Percentiles rank a stretch among this genome's conserved stretches.
Conservation (phyloP, 2,113 vertebrate species). For the Proteles cristata region DNA sequence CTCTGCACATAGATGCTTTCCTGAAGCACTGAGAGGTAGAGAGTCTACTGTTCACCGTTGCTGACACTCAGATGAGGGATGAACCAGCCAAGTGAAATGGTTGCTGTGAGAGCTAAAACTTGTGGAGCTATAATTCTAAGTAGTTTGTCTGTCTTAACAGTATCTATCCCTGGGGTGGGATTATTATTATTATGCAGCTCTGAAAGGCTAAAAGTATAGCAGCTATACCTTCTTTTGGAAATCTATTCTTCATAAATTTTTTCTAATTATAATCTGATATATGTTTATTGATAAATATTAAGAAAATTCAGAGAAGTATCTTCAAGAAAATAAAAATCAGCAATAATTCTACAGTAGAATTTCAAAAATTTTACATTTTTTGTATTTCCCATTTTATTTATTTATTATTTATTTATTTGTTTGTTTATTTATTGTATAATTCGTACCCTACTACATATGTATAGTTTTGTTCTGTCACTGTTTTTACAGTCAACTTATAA, state of each 20-base stretch:
- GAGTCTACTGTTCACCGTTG: background rate
- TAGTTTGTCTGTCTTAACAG: background rate
- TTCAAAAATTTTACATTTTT: background rate
- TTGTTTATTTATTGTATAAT: background rate
- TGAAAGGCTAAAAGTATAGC: background rate
- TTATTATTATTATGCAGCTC: background rate
- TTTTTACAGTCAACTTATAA: background rate
- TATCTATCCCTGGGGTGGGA: background rate
- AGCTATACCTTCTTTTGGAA: conserved; percentile 4
- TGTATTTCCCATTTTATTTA: background rate
- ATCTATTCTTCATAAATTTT: background rate
- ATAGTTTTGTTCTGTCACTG: background rate
- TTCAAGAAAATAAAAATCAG: background rate
- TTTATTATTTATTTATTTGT: no score
- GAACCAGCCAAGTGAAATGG: background rate
- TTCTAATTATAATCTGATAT: background rate
- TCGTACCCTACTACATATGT: background rate
- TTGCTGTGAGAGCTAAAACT: background rate
- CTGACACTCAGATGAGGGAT: background rate
- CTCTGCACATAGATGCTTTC: background rate
- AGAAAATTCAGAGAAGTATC: background rate
- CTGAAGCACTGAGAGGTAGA: background rate
- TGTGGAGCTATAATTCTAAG: background rate
- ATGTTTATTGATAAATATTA: background rate
- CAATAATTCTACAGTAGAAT: background rate